phyloP scores from a whole-genome alignment of 1,140 invertebrate genomes.

The Chironomus striatipennis region DNA sequence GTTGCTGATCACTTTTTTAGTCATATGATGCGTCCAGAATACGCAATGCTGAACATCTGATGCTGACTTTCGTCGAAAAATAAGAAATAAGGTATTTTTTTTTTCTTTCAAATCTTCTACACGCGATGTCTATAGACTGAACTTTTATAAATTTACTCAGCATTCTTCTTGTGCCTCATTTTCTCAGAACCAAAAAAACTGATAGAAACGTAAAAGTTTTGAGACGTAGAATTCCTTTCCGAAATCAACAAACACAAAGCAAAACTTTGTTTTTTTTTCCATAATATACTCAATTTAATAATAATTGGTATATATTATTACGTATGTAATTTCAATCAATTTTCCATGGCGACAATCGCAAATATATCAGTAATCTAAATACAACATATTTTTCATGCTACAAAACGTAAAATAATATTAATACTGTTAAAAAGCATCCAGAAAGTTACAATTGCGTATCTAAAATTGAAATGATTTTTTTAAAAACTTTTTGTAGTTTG shows the following conservation, averaged over 20 bases:
- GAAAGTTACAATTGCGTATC: too few species aligned
- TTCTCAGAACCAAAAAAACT: neutral
- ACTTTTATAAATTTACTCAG: too few species aligned
- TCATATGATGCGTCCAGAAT: too few species aligned
- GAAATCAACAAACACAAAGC: neutral
- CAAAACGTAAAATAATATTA: too few species aligned
- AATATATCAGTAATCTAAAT: neutral
- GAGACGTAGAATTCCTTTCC: neutral
- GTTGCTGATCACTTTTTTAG: too few species aligned
- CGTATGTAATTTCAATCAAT: neutral
- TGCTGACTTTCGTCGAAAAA: neutral
- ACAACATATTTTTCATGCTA: too few species aligned
- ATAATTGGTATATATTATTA: neutral
- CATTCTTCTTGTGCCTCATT: neutral
- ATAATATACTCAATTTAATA: neutral
- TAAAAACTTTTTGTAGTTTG: too few species aligned
- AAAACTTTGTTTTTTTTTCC: neutral
- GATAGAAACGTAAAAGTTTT: constrained; percentile 8
- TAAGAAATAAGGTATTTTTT: neutral
- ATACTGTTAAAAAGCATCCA: too few species aligned
- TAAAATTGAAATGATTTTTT: too few species aligned
- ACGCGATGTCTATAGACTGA: too few species aligned
- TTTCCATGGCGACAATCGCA: constrained; percentile 5
- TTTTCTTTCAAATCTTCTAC: neutral
- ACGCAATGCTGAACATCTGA: neutral